Percentiles rank a stretch among this genome's conserved stretches.
These are phyloP conservation scores for Tipula confusa DNA, from an alignment of 2,888 invertebrate species.

Conservation along the genomic window DNA sequence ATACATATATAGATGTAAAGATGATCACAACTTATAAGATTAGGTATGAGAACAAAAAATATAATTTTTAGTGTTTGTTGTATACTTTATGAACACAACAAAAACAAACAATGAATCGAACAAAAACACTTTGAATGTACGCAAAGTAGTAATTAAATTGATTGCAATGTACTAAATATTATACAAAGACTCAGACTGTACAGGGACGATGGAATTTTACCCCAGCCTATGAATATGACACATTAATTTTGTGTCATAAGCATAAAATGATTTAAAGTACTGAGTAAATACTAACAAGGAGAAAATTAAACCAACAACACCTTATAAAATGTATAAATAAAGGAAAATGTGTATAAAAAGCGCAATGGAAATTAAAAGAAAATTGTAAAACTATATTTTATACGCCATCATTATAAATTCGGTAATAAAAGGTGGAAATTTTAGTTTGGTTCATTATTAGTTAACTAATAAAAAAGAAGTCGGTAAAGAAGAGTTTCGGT, in stretches of 20 bases:
- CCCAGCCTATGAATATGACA: not conserved
- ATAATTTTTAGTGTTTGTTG: not conserved
- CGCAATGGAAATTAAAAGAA: not conserved
- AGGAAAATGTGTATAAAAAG: not conserved
- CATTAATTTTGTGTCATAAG: not conserved
- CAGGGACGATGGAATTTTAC: not conserved
- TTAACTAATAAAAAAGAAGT: too few species aligned
- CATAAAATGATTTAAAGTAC: not conserved
- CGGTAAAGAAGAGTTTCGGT: too few species aligned
- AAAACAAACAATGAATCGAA: not conserved
- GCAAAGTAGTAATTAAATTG: not conserved
- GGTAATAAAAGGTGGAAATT: not conserved
- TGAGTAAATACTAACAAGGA: too few species aligned
- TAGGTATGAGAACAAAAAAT: not conserved
- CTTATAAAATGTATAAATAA: not conserved
- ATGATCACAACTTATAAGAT: not conserved
- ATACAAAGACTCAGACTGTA: not conserved
- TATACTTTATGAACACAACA: not conserved
- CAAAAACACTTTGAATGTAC: not conserved
- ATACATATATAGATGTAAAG: not conserved
- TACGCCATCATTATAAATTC: constrained; percentile 12
- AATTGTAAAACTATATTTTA: constrained; percentile 1
- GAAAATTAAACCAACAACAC: not conserved
- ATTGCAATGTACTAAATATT: not conserved
- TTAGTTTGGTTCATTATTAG: not conserved